Evolutionary conservation across 2,797 vertebrate species (phyloP).

Genomic region (Falco rusticolus): DNA sequence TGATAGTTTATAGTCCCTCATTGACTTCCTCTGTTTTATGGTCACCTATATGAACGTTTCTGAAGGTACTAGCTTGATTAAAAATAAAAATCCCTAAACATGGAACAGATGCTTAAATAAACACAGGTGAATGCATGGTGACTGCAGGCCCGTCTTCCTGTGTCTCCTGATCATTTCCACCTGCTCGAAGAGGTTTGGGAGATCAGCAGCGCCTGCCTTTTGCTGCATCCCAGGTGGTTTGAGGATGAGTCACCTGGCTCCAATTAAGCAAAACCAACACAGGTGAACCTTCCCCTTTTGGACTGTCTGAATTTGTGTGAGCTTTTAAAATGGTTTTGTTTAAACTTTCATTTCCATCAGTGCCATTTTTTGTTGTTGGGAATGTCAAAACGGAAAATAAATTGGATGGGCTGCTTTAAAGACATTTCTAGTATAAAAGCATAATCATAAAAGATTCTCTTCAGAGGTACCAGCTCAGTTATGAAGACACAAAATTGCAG

Average conservation of each 20-base stretch:
- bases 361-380: not conserved
- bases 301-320: not conserved
- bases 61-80: not conserved
- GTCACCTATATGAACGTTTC: not conserved
- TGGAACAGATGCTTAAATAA: not conserved
- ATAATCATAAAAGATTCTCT: not conserved
- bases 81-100: not conserved
- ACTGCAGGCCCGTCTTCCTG: not conserved
- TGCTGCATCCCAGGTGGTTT: not conserved
- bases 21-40: not conserved
- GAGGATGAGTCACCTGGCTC: not conserved
- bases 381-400: not conserved
- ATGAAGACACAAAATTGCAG: not conserved
- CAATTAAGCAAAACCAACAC: not conserved
- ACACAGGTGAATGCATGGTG: fast-evolving
- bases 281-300: not conserved
- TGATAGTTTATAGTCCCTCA: not conserved
- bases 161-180: not conserved
- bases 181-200: not conserved
- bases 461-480: not conserved
- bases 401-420: not conserved
- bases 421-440: not conserved
- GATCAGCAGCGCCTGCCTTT: not conserved
- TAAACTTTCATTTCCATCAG: not conserved
- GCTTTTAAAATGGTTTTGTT: not conserved